Evolutionary conservation across 2,797 vertebrate species (phyloP).

Genomic region (Pseudocheirus occidentalis): DNA sequence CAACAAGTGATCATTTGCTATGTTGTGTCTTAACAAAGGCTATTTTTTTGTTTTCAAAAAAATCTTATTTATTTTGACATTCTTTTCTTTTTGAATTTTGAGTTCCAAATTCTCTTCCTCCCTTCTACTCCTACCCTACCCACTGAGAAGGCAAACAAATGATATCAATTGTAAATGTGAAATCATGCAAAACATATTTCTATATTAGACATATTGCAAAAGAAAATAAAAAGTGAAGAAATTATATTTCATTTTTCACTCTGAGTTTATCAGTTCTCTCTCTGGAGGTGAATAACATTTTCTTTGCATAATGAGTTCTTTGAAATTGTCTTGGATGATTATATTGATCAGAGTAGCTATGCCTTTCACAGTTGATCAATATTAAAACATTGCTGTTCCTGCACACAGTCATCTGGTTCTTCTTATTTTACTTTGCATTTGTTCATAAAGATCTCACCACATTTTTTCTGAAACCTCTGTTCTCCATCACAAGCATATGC

Average conservation of each 20-base stretch:
- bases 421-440: not conserved
- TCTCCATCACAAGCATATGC: not conserved
- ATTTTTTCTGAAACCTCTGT: not conserved
- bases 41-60: not conserved
- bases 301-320: not conserved
- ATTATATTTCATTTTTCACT: not conserved
- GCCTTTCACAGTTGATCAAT: not conserved
- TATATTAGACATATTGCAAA: not conserved
- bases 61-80: slow-evolving; percentile 40
- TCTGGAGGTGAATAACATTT: not conserved
- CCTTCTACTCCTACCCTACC: not conserved
- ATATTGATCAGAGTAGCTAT: not conserved
- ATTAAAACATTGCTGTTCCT: not conserved
- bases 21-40: slow-evolving; percentile 78
- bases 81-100: not conserved
- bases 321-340: not conserved
- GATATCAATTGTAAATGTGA: not conserved
- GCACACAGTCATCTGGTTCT: not conserved
- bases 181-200: not conserved
- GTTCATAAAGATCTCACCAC: not conserved
- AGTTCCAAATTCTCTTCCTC: not conserved
- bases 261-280: not conserved
- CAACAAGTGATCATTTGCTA: slow-evolving; percentile 62
- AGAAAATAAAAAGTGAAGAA: slow-evolving; percentile 17
- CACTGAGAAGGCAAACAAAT: not conserved